Conservation (phyloP, 2,113 vertebrate genomes). For the Sceloporus undulatus region DNA sequence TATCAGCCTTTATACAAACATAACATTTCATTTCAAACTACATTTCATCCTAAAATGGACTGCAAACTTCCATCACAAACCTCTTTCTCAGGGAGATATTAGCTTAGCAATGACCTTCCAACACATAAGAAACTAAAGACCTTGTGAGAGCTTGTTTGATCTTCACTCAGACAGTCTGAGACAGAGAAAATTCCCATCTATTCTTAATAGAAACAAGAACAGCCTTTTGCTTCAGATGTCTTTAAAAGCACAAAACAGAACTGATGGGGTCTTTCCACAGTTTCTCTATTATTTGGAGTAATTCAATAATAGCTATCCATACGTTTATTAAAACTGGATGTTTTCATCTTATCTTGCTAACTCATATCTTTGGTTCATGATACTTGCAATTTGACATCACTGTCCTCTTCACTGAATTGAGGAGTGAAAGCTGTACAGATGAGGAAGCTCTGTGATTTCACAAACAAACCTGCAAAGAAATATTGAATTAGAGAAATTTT, state of each 20-base stretch:
- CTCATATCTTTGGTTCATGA: neutral
- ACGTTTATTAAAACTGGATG: neutral
- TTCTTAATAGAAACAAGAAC: neutral
- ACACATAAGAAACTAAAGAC: constrained; percentile 31
- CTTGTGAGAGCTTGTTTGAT: constrained; percentile 19
- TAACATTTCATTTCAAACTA: constrained; percentile 53
- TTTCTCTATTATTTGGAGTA: neutral
- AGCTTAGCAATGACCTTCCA: constrained; percentile 51
- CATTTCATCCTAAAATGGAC: constrained; percentile 37
- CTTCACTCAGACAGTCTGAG: constrained; percentile 1
- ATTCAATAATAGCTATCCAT: neutral
- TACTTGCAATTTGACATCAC: neutral
- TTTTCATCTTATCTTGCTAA: neutral
- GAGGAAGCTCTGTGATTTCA: too few species aligned
- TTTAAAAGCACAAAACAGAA: constrained; percentile 17
- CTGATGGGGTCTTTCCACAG: neutral
- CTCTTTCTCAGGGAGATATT: constrained; percentile 38
- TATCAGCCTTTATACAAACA: constrained; percentile 62
- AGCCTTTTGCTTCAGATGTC: neutral
- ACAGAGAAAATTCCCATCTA: constrained; percentile 16
- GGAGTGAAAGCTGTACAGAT: neutral
- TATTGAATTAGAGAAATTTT: too few species aligned
- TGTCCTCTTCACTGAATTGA: neutral
- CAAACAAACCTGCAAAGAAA: too few species aligned
- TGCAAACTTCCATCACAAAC: constrained; percentile 42